phyloP scores from a whole-genome alignment of 2,113 vertebrate genomes.

The Ramphastos sulfuratus region DNA sequence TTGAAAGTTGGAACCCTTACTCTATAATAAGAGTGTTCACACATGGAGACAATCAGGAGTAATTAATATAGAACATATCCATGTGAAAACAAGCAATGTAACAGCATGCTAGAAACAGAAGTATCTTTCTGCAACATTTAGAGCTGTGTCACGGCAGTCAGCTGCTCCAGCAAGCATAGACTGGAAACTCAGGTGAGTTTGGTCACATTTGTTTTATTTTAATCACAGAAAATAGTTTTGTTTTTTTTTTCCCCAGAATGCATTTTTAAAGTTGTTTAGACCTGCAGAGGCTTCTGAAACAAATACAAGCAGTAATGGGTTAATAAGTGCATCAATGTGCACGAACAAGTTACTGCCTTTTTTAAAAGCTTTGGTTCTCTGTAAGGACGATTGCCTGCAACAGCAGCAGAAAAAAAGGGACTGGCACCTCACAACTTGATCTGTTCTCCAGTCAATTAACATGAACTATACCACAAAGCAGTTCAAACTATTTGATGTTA shows the following conservation, averaged over 20 bases:
- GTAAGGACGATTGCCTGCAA: not conserved
- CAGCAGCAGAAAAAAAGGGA: not conserved
- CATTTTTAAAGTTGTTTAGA: conserved; percentile 48
- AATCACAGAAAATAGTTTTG: not conserved
- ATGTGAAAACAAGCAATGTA: not conserved
- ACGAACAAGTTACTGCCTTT: conserved; percentile 27
- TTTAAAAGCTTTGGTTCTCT: not conserved
- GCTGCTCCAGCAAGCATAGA: not conserved
- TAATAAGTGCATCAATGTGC: conserved; percentile 53
- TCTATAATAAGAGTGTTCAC: not conserved
- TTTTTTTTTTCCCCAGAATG: not conserved
- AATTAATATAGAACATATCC: not conserved
- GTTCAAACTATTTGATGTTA: not conserved
- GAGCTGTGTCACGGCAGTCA: not conserved
- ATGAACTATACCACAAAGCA: not conserved
- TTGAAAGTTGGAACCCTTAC: not conserved
- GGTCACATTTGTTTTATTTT: not conserved
- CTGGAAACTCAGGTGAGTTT: not conserved
- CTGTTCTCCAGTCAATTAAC: conserved; percentile 13
- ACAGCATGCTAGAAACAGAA: not conserved
- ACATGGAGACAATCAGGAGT: not conserved
- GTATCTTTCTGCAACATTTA: not conserved
- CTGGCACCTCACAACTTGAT: not conserved
- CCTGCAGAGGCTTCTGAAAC: conserved; percentile 51
- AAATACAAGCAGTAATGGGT: conserved; percentile 19